phyloP scores from a whole-genome alignment of 1,140 invertebrate species.

The Drosophila rhopaloa region DNA sequence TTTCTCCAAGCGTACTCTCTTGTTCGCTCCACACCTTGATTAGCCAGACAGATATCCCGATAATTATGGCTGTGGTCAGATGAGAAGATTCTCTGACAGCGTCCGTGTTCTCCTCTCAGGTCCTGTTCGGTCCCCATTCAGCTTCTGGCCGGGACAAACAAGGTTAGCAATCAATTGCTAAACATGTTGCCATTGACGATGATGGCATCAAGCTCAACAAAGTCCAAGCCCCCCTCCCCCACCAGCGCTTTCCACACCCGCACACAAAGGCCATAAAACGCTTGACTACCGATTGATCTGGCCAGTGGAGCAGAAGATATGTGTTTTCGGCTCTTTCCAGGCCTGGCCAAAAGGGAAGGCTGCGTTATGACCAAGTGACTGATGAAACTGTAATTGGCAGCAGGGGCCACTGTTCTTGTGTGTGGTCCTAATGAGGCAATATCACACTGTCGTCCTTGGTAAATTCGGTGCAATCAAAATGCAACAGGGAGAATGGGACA shows the following conservation, averaged over 20 bases:
- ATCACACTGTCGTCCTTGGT: neutral
- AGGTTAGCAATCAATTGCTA: constrained; percentile 65
- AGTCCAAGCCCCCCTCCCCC: neutral
- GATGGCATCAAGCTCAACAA: constrained; percentile 8
- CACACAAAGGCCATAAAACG: constrained; percentile 55
- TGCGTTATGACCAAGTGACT: constrained; percentile 19
- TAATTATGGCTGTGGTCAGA: constrained; percentile 39
- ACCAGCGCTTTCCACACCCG: neutral
- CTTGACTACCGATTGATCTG: constrained; percentile 54
- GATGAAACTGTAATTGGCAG: constrained; percentile 45
- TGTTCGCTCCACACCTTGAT: constrained; percentile 41
- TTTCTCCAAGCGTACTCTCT: neutral
- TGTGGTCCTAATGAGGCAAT: constrained; percentile 20
- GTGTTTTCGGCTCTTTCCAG: constrained; percentile 21
- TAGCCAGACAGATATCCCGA: constrained; percentile 30
- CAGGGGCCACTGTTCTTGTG: neutral
- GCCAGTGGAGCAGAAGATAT: constrained; percentile 22
- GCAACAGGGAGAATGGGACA: neutral
- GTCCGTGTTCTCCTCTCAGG: neutral
- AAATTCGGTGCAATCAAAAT: neutral
- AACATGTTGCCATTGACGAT: constrained; percentile 58
- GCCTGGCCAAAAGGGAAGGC: neutral
- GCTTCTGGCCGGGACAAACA: constrained; percentile 31
- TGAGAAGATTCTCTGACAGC: constrained; percentile 4
- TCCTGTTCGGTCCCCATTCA: neutral